phyloP scores from a whole-genome alignment of 2,113 vertebrate species.

The Stictonetta naevosa region DNA sequence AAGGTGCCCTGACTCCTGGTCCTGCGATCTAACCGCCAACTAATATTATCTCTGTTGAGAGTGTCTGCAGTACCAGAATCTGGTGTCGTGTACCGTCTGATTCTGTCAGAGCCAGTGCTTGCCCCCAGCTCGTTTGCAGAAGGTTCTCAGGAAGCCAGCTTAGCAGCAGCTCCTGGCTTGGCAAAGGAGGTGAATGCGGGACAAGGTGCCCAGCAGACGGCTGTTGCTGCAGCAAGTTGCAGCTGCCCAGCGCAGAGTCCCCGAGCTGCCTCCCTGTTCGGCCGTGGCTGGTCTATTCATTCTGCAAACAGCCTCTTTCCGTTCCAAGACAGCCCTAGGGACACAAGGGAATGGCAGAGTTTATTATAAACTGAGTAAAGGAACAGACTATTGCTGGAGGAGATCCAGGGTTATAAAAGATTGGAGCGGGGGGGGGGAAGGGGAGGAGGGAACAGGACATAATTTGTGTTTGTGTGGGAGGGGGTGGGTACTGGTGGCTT shows the following conservation, averaged over 20 bases:
- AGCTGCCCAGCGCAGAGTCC: not conserved
- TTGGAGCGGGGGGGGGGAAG: not conserved
- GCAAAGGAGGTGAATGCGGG: slow-evolving; percentile 14
- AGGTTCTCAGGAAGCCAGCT: not conserved
- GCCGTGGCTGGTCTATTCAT: slow-evolving; percentile 40
- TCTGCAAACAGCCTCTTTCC: slow-evolving; percentile 58
- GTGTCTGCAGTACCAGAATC: not conserved
- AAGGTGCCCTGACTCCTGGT: not conserved
- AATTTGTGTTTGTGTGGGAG: slow-evolving; percentile 18
- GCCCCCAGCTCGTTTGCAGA: not conserved
- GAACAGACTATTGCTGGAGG: slow-evolving; percentile 68
- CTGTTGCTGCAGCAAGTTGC: slow-evolving; percentile 26
- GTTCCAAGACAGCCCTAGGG: slow-evolving; percentile 47
- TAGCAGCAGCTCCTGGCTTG: slow-evolving; percentile 23
- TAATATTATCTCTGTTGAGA: not conserved
- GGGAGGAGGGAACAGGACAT: slow-evolving; percentile 33
- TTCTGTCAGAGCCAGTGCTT: not conserved
- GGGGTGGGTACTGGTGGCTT: slow-evolving; percentile 15
- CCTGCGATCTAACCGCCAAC: not conserved
- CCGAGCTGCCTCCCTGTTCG: not conserved
- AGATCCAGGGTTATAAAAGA: slow-evolving; percentile 73
- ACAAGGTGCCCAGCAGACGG: slow-evolving; percentile 8
- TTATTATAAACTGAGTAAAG: slow-evolving; percentile 61
- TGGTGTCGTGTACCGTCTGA: not conserved
- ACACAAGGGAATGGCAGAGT: slow-evolving; percentile 60